These are phyloP conservation scores for Mercenaria mercenaria DNA, from an alignment of 1,140 invertebrate genomes.

Conservation along the genomic window DNA sequence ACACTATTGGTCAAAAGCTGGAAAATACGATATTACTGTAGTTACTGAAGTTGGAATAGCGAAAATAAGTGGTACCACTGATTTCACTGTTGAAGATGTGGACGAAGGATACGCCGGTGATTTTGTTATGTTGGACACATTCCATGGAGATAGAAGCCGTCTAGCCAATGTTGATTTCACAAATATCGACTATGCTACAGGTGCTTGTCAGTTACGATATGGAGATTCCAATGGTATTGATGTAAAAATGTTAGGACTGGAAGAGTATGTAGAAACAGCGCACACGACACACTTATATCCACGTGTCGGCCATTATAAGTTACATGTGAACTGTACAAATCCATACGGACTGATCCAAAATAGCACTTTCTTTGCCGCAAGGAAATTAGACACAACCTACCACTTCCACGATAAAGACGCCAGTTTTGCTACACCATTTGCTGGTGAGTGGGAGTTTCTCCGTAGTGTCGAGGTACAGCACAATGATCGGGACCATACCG, in stretches of 20 bases:
- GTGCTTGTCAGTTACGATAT: conserved; percentile 49
- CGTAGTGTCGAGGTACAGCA: conserved; percentile 17
- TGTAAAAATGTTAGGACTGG: conserved; percentile 66
- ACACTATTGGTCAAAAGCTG: conserved; percentile 76
- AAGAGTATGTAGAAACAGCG: conserved; percentile 49
- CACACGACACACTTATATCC: conserved; percentile 38
- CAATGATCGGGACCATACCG: conserved; percentile 13
- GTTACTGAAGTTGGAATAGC: conserved; percentile 71
- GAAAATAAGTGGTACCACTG: conserved; percentile 32
- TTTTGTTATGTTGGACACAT: conserved; percentile 68
- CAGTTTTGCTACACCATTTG: conserved; percentile 60
- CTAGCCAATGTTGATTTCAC: conserved; percentile 45
- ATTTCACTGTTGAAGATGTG: conserved; percentile 73
- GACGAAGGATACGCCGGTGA: conserved; percentile 79
- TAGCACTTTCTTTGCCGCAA: conserved; percentile 60
- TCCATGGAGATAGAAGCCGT: conserved; percentile 53
- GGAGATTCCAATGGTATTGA: conserved; percentile 62
- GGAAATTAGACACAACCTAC: conserved; percentile 59
- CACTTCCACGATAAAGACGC: conserved; percentile 49
- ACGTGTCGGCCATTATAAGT: conserved; percentile 64
- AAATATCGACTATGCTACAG: conserved; percentile 49
- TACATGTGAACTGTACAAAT: conserved; percentile 68
- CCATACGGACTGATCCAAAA: conserved; percentile 66
- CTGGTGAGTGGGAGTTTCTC: conserved; percentile 63
- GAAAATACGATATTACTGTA: conserved; percentile 77